Evolutionary conservation across 2,113 vertebrate species (phyloP), one percentile per base, ranked within the genome.

Genomic region (Tyto alba): DNA sequence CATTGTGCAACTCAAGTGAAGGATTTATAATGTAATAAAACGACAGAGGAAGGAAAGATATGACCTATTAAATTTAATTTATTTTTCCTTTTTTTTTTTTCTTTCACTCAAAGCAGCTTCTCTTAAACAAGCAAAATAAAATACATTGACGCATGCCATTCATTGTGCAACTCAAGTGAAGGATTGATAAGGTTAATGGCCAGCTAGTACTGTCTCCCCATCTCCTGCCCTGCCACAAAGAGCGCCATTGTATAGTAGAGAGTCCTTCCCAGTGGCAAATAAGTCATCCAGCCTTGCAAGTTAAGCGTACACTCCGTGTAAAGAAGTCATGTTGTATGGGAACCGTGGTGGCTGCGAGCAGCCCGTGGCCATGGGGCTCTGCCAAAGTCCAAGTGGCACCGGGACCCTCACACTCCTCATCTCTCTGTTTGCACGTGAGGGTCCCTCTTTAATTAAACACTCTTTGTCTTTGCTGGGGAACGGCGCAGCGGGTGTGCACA

Each of bases 21-120:
- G 90, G 86, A 68, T 94, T 94, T 88, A 63, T 86, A 76, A 66
- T n/a, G n/a, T n/a, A n/a, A n/a, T n/a, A n/a, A 21, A 88, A 76
- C 6, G 16, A n/a, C 19, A 48, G 10, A 48, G 40, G 38, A 88
- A 74, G 30, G 40, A 84, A 88, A 90, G 14, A 84, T 29, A 34
- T 0, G 10, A 27, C 36, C 32, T 53, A 17, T 59, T 50, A 57
- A 12, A 52, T 71, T 86, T 64, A 1, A 40, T 76, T 73, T 88
- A 1, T 47, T 36, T 59, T n/a, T 19, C 5, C 36, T 20, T 41
- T 40, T 40, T 75, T 47, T 60, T 41, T n/a, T n/a, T n/a, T n/a
- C n/a, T 78, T 62, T 55, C 29, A 6, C 30, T 71, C n/a, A 21
- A 69, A 19, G 17, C 38, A 47, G 27, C 56, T 94, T 91, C 47